A percentile compares a stretch with the other conserved stretches of the same genome.
Conservation (phyloP, 2,113 vertebrate species). For the Tetrao urogallus region DNA sequence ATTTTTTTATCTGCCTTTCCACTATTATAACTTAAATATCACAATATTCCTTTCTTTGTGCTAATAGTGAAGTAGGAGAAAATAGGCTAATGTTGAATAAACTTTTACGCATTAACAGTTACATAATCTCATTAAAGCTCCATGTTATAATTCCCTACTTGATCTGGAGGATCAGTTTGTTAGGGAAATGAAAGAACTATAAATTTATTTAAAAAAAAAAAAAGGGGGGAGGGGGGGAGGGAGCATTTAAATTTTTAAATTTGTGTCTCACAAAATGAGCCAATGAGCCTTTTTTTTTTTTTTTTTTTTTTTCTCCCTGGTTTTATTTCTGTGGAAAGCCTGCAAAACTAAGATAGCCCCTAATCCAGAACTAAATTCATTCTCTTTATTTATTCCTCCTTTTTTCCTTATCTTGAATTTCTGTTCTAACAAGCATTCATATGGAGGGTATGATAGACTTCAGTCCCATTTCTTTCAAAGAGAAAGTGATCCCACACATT, state of each 20-base stretch:
- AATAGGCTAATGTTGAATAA: background rate
- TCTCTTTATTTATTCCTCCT: constrained; percentile 11
- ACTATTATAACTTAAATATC: background rate
- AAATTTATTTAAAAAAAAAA: background rate
- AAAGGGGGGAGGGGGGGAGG: too few relatives aligned
- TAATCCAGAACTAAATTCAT: constrained; percentile 4
- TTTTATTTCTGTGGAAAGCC: background rate
- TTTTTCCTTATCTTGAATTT: background rate
- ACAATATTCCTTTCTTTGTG: background rate
- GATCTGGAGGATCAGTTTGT: constrained; percentile 11
- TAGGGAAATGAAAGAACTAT: background rate
- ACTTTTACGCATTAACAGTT: background rate
- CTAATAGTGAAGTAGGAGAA: background rate
- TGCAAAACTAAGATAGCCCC: constrained; percentile 45
- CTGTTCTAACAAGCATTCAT: background rate
- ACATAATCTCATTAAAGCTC: background rate
- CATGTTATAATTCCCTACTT: background rate
- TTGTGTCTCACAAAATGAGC: background rate
- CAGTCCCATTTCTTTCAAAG: background rate
- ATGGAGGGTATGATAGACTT: background rate
- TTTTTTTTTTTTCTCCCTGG: background rate
- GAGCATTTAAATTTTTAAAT: background rate
- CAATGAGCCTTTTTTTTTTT: background rate
- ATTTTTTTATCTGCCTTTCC: background rate
- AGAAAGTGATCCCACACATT: background rate